These are phyloP conservation scores for Monopis laevigella DNA, from an alignment of 2,888 invertebrate genomes.

Conservation along the genomic window DNA sequence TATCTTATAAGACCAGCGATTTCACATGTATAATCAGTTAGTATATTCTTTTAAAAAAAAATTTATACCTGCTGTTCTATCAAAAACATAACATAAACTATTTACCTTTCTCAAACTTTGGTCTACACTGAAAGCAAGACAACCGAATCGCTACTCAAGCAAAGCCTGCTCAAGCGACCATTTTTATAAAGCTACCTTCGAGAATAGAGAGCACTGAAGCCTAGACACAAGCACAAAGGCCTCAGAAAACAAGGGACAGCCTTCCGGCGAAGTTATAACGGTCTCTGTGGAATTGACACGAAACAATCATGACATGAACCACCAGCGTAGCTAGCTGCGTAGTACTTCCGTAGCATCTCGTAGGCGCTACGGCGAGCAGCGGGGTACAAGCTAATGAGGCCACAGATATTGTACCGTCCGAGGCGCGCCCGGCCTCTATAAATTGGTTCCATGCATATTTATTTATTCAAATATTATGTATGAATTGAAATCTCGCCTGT, in stretches of 20 bases:
- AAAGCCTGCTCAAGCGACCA: too few relatives aligned
- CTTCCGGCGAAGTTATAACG: conserved; percentile 18
- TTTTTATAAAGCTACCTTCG: conserved; percentile 5
- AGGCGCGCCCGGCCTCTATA: conserved; percentile 45
- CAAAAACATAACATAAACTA: too few relatives aligned
- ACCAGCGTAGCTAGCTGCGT: conserved; percentile 11
- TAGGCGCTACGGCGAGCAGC: conserved; percentile 25
- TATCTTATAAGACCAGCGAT: too few relatives aligned
- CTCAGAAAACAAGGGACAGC: conserved; percentile 10
- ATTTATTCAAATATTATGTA: conserved; percentile 65
- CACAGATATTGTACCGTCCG: conserved; percentile 47
- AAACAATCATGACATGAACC: conserved; percentile 26
- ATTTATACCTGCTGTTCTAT: too few relatives aligned
- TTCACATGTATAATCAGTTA: too few relatives aligned
- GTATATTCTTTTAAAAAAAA: too few relatives aligned
- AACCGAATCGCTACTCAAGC: too few relatives aligned
- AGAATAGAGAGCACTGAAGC: neutral
- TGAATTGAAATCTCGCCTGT: conserved; percentile 60
- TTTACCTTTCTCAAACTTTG: too few relatives aligned
- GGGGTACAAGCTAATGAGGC: conserved; percentile 47
- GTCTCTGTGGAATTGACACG: conserved; percentile 20
- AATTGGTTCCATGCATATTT: conserved; percentile 68
- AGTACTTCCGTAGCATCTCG: conserved; percentile 29
- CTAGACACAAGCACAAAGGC: conserved; percentile 15
- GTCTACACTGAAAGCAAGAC: too few relatives aligned